Percentiles rank a stretch among this genome's conserved stretches.
These are phyloP conservation scores for Tetanocera ferruginea DNA, from an alignment of 2,888 invertebrate species.

Conservation along the genomic window DNA sequence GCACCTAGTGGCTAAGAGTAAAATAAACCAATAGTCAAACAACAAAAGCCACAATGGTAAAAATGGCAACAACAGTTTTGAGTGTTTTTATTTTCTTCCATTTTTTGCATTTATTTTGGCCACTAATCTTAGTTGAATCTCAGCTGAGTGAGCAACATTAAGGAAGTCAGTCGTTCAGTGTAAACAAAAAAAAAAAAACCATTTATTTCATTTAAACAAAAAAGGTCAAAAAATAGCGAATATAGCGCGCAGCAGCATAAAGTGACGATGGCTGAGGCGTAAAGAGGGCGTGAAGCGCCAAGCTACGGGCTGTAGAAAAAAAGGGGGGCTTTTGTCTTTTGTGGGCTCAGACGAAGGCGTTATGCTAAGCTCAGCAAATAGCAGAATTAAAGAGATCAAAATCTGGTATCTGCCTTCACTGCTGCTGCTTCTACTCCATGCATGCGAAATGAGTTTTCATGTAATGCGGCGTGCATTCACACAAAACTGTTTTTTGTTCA, in stretches of 20 bases:
- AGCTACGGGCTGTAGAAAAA: not conserved
- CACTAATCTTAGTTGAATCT: not conserved
- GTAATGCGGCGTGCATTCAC: not conserved
- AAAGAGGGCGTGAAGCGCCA: constrained; percentile 18
- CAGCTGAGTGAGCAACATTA: not conserved
- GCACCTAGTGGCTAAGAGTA: not conserved
- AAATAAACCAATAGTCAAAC: too few species aligned
- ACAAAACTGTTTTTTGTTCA: not conserved
- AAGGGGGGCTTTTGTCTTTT: not conserved
- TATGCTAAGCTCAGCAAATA: not conserved
- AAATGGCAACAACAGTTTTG: too few species aligned
- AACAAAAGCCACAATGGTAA: too few species aligned
- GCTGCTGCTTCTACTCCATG: not conserved
- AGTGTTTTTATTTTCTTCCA: too few species aligned
- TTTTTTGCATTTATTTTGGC: not conserved
- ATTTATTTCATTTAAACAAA: constrained; percentile 16
- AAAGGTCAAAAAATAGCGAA: not conserved
- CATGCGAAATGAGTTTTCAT: not conserved
- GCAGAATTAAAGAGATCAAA: not conserved
- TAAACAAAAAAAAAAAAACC: constrained; percentile 27
- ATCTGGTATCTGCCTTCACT: not conserved
- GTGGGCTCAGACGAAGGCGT: not conserved
- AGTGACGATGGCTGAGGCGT: constrained; percentile 11
- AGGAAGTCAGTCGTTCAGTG: not conserved
- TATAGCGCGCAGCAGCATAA: not conserved